These are phyloP conservation scores for Nicator chloris DNA, from an alignment of 2,113 vertebrate genomes.

Conservation along the genomic window DNA sequence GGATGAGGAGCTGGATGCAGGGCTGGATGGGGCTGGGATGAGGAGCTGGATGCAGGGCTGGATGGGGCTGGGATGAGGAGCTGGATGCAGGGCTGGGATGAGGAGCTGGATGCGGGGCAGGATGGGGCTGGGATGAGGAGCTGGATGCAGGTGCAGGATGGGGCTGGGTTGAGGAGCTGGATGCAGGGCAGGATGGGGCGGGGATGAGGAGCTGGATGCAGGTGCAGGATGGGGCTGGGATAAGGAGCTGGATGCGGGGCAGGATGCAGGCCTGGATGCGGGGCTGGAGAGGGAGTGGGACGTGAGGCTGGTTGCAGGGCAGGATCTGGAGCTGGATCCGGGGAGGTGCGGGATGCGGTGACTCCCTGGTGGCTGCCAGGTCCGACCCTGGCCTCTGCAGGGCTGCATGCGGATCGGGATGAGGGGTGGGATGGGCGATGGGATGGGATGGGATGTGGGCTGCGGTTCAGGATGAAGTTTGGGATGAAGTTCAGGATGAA, in stretches of 20 bases:
- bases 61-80: background rate
- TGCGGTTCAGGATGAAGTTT: background rate
- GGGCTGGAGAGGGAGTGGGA: background rate
- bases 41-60: background rate
- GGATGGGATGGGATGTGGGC: background rate
- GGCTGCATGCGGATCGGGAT: background rate
- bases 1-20: too few species aligned
- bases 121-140: background rate
- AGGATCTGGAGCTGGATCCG: accelerated
- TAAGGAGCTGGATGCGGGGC: too few species aligned
- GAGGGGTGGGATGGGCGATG: background rate
- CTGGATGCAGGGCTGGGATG: background rate
- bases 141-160: background rate
- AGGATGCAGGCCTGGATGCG: background rate
- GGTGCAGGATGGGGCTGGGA: background rate
- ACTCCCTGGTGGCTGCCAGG: too few species aligned
- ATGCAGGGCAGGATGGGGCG: too few species aligned
- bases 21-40: background rate
- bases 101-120: too few species aligned
- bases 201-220: background rate
- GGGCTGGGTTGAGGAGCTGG: too few species aligned
- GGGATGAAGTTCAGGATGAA: background rate
- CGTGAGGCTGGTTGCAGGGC: background rate
- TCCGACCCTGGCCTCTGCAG: too few species aligned
- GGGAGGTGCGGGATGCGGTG: background rate